These are phyloP conservation scores for Pempheris klunzingeri DNA, from an alignment of 2,797 vertebrate genomes.

Conservation along the genomic window DNA sequence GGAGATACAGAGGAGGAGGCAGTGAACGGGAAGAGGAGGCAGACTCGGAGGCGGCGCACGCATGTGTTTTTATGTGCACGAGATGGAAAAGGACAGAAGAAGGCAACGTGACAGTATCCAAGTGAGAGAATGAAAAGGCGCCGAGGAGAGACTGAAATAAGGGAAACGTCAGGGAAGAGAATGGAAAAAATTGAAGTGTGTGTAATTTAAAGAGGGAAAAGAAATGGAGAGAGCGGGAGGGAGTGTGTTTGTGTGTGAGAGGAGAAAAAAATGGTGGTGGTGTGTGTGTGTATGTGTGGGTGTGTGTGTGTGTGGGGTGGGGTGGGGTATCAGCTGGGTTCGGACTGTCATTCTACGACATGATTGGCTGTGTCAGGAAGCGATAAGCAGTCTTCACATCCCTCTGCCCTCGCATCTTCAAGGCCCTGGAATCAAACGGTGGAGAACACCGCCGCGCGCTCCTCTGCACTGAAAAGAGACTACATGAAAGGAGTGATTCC, in stretches of 20 bases:
- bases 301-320: too few species aligned
- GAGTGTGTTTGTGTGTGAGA: constrained; percentile 43
- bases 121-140: constrained; percentile 22
- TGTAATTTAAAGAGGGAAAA: constrained; percentile 50
- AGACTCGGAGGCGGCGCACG: constrained; percentile 26
- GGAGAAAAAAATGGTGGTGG: not conserved
- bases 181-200: constrained; percentile 8
- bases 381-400: constrained; percentile 80
- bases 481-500: constrained; percentile 79
- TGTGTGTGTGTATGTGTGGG: too few species aligned
- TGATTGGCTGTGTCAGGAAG: constrained; percentile 81
- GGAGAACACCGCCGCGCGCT: constrained; percentile 61
- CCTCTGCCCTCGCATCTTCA: constrained; percentile 74
- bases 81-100: constrained; percentile 10
- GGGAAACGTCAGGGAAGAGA: constrained; percentile 39
- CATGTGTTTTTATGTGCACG: constrained; percentile 12
- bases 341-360: constrained; percentile 72
- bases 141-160: constrained; percentile 15
- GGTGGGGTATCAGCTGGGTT: constrained; percentile 60
- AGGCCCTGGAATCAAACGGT: constrained; percentile 75
- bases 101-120: constrained; percentile 22
- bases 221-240: constrained; percentile 52
- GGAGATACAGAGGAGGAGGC: constrained; percentile 25
- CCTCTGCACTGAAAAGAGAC: constrained; percentile 71
- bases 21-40: constrained; percentile 15